phyloP scores from a whole-genome alignment of 1,140 invertebrate species.

The Sycophaga agraensis region DNA sequence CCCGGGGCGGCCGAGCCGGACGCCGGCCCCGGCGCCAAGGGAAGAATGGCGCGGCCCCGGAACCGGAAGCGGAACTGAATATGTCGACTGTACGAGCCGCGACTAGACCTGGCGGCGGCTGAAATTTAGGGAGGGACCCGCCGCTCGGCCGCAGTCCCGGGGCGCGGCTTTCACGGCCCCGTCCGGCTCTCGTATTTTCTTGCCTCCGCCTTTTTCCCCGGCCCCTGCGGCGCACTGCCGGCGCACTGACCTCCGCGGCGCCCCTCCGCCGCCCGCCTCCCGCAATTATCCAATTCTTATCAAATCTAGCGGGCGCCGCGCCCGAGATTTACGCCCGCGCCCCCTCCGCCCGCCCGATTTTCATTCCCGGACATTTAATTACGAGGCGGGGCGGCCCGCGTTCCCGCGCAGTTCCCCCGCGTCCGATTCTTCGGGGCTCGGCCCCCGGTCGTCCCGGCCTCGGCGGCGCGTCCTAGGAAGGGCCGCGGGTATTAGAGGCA shows the following conservation, averaged over 20 bases:
- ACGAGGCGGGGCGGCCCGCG: too few species aligned
- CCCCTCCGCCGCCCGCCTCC: background rate
- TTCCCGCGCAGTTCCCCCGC: too few species aligned
- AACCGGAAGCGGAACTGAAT: conserved; percentile 29
- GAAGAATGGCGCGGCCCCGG: background rate
- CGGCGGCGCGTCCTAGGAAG: too few species aligned
- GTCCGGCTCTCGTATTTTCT: conserved; percentile 35
- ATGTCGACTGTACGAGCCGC: conserved; percentile 27
- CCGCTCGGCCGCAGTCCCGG: too few species aligned
- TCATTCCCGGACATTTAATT: background rate
- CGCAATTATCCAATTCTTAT: conserved; percentile 23
- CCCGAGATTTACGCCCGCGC: background rate
- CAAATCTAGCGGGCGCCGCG: conserved; percentile 4
- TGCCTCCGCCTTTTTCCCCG: conserved; percentile 6
- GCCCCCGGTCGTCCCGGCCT: too few species aligned
- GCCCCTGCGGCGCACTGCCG: background rate
- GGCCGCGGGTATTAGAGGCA: too few species aligned
- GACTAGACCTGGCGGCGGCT: conserved; percentile 22
- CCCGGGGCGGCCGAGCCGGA: too few species aligned
- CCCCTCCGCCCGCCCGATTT: background rate
- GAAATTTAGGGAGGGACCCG: conserved; percentile 29
- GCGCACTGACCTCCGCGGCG: background rate
- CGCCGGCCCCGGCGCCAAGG: too few species aligned
- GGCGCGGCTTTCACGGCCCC: conserved; percentile 24
- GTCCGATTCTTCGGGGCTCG: too few species aligned